Conservation (phyloP, 2,888 invertebrate genomes). For the Drosophila antonietae region DNA sequence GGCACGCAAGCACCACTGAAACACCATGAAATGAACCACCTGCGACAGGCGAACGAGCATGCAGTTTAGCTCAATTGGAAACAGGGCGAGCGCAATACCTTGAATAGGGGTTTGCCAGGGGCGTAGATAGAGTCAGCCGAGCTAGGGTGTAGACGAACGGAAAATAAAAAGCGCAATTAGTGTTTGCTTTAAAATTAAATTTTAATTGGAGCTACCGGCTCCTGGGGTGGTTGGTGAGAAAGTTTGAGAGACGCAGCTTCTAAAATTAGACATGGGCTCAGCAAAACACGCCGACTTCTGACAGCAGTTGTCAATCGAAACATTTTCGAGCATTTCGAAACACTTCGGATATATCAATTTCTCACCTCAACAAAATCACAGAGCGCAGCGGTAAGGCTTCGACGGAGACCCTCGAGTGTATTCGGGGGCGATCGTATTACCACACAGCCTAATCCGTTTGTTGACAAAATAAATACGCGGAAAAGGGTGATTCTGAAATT, state of each 20-base stretch:
- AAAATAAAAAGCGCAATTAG: constrained; percentile 62
- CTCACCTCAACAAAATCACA: constrained; percentile 68
- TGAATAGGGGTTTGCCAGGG: constrained; percentile 27
- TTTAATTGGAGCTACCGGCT: constrained; percentile 63
- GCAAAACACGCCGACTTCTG: constrained; percentile 30
- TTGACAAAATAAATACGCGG: constrained; percentile 75
- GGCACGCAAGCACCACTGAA: constrained; percentile 67
- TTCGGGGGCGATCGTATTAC: constrained; percentile 64
- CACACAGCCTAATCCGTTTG: constrained; percentile 68
- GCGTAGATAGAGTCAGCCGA: constrained; percentile 32
- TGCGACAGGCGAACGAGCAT: constrained; percentile 61
- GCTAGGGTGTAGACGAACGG: constrained; percentile 7
- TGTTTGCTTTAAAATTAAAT: constrained; percentile 69
- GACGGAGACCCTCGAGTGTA: constrained; percentile 23
- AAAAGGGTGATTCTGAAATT: constrained; percentile 56
- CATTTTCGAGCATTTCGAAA: constrained; percentile 45
- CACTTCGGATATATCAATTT: constrained; percentile 59
- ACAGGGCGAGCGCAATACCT: constrained; percentile 14
- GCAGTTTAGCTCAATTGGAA: constrained; percentile 15
- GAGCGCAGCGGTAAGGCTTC: constrained; percentile 60
- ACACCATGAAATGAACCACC: constrained; percentile 76
- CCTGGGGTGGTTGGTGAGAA: constrained; percentile 58
- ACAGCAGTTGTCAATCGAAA: constrained; percentile 74
- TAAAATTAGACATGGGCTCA: constrained; percentile 51
- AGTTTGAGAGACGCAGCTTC: constrained; percentile 8